Evolutionary conservation across 2,797 vertebrate genomes (phyloP).

Genomic region (Microcaecilia unicolor): DNA sequence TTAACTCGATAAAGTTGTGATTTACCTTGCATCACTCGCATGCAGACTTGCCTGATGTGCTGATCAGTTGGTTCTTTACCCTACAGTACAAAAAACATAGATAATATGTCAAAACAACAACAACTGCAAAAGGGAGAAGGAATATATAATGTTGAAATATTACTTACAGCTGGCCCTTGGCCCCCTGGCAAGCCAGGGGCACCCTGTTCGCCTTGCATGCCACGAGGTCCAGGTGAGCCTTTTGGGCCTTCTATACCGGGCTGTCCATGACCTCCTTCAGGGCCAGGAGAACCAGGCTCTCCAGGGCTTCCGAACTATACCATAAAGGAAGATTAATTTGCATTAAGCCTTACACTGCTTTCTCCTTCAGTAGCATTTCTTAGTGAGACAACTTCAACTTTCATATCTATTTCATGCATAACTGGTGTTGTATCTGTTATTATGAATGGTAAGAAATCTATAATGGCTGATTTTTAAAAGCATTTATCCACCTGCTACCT

Average conservation of each 20-base stretch:
- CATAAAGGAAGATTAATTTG: not conserved
- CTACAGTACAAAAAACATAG: conserved; percentile 46
- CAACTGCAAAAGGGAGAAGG: not conserved
- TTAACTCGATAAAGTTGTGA: no score
- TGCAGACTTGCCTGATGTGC: conserved; percentile 94
- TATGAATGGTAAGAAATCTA: no score
- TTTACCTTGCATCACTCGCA: conserved; percentile 97
- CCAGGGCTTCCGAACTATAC: conserved; percentile 78
- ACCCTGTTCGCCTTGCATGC: conserved; percentile 89
- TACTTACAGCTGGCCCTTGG: conserved; percentile 83
- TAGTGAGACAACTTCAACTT: no score
- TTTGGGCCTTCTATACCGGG: conserved; percentile 80
- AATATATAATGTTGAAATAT: accelerated
- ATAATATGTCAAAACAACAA: not conserved
- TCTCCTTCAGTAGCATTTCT: no score
- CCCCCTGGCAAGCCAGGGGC: conserved; percentile 74
- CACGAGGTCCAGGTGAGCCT: conserved; percentile 78
- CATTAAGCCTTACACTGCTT: no score
- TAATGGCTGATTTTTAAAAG: no score
- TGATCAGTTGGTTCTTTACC: conserved; percentile 90
- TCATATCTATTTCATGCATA: no score
- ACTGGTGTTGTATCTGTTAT: no score
- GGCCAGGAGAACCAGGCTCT: conserved; percentile 75
- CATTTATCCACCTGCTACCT: no score
- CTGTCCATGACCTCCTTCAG: conserved; percentile 81